phyloP scores from a whole-genome alignment of 2,797 vertebrate species.

The Macroramphosus scolopax region DNA sequence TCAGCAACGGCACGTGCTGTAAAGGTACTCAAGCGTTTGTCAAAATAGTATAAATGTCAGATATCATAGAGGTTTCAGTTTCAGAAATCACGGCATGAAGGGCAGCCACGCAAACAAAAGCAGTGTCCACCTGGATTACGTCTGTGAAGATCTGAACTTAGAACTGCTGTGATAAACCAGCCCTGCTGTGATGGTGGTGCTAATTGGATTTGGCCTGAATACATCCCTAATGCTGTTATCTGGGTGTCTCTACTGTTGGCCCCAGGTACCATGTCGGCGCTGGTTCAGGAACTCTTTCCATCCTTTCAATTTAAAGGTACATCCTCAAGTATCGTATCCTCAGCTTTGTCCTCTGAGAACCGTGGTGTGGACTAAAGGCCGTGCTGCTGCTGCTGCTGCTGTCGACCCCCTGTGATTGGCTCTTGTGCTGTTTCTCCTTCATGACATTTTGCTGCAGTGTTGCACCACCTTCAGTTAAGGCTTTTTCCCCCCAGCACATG shows the following conservation, averaged over 20 bases:
- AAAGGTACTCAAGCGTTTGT: too few relatives aligned
- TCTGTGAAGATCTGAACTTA: too few relatives aligned
- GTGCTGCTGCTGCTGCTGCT: conserved; percentile 24
- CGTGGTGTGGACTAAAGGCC: conserved; percentile 7
- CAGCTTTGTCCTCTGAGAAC: conserved; percentile 11
- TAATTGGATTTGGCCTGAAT: background rate
- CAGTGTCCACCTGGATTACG: too few relatives aligned
- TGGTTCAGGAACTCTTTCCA: conserved; percentile 84
- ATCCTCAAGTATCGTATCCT: conserved; percentile 33
- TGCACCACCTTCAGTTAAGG: conserved; percentile 11
- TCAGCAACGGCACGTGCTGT: too few relatives aligned
- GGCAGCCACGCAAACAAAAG: too few relatives aligned
- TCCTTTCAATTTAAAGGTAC: conserved; percentile 86
- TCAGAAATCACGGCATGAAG: too few relatives aligned
- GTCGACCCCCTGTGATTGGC: conserved; percentile 30
- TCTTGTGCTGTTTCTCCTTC: conserved; percentile 10
- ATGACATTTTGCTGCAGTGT: conserved; percentile 20
- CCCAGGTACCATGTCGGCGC: conserved; percentile 84
- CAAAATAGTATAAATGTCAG: too few relatives aligned
- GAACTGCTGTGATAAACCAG: background rate
- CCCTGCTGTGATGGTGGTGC: background rate
- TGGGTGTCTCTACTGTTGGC: conserved; percentile 70
- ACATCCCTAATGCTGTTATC: conserved; percentile 26
- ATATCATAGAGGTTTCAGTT: too few relatives aligned
- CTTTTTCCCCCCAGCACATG: conserved; percentile 1